Base-by-base conservation (phyloP, 1,140 invertebrate species). In the Holcopasites calliopsidis region DNA sequence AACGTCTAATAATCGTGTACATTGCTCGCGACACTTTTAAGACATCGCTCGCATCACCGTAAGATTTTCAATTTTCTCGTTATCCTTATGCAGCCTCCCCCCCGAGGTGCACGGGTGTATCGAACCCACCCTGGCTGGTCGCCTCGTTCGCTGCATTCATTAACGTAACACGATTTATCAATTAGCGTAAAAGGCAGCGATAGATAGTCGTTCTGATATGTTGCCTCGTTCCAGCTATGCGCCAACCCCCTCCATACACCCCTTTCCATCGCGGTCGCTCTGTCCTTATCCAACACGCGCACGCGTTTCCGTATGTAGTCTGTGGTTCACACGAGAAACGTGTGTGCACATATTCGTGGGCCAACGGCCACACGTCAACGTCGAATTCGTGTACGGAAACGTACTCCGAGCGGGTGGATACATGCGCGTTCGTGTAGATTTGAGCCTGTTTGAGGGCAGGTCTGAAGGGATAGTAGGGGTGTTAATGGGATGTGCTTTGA, bases 161-260 rank as follows among this genome's bases (percentile, higher is more conserved):
- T 92, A 91, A 90, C 87, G 89, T 86, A 90, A 91, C 90, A 91
- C 90, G 90, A 91, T 91, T 91, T 91, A 91, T 91, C 90, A 91
- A 92, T 92, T 92, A 92, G 88, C 90, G 89, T 92, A 89, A 91
- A 92, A 92, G 90, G 90, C 88, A 88, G 84, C 89, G 86, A 91
- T 91, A 91, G 90, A 91, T 90, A 90, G 89, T 90, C 87, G 87
- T 88, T 85, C 87, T 88, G 89, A 91, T 91, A 89, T 86, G 88
- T 89, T 86, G 85, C 78, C 81, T 74, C 83, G 74, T 72, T 72
- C 85, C 76, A 77, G 60, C 83, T 61, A 79, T 64, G 71, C 65
- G 55, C 64, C 70, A 28, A n/a, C 69, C 69, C 72, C 77, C 52
- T 31, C 57, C 11, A 18, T 60, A 52, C 72, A n/a, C 13, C 5